Percentiles rank a stretch among this genome's conserved stretches.
These are phyloP conservation scores for Numida meleagris DNA, from an alignment of 2,113 vertebrate species.

Conservation along the genomic window DNA sequence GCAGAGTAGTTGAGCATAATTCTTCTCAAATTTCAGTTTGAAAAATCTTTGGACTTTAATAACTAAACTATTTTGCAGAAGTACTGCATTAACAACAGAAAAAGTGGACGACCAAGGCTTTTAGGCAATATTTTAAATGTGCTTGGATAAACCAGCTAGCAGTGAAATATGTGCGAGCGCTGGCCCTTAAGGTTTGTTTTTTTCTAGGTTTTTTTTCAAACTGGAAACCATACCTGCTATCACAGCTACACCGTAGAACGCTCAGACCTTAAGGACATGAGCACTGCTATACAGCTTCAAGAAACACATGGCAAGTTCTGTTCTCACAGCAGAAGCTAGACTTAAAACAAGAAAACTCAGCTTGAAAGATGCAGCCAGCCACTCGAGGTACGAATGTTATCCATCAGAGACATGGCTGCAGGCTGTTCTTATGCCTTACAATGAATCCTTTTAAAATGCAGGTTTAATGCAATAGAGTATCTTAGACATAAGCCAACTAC, in stretches of 20 bases:
- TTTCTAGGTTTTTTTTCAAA: background rate
- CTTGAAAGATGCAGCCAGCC: background rate
- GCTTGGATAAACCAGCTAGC: background rate
- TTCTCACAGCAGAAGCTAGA: background rate
- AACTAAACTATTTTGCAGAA: background rate
- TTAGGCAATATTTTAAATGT: background rate
- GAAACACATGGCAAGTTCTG: background rate
- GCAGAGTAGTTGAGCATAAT: background rate
- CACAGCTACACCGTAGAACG: background rate
- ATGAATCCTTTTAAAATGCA: background rate
- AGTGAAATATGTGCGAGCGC: background rate
- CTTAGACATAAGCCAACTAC: background rate
- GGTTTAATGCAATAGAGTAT: background rate
- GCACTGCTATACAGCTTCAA: background rate
- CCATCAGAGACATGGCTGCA: background rate
- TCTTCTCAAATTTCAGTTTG: background rate
- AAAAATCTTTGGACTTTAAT: background rate
- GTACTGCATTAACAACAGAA: background rate
- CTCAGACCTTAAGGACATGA: background rate
- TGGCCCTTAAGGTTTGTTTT: background rate
- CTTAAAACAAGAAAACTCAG: background rate
- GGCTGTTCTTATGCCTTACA: background rate
- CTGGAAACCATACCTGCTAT: background rate
- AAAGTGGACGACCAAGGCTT: background rate
- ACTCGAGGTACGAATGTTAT: background rate